Evolutionary conservation across 2,888 invertebrate species (phyloP).

Genomic region (Steinernema hermaphroditum): DNA sequence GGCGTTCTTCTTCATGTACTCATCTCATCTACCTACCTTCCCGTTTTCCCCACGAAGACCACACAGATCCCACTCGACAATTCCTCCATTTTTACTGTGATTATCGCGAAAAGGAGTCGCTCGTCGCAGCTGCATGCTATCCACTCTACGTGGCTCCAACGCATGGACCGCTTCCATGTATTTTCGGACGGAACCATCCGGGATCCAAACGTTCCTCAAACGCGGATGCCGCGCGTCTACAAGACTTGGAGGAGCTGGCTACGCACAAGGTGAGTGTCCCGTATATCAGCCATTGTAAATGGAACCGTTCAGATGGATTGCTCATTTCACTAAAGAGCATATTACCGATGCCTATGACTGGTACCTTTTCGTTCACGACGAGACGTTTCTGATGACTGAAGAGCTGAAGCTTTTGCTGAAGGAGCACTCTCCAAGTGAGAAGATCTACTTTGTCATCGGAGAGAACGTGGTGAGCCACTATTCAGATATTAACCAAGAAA

Average conservation of each 20-base stretch:
- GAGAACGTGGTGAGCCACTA: neutral
- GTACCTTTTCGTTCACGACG: constrained; percentile 20
- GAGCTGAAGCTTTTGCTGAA: constrained; percentile 7
- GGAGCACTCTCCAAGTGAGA: neutral
- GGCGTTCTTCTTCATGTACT: neutral
- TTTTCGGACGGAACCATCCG: neutral
- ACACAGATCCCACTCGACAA: neutral
- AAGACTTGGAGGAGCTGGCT: constrained; percentile 5
- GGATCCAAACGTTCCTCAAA: neutral
- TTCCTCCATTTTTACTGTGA: constrained; percentile 2
- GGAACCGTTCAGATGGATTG: neutral
- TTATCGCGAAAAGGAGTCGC: constrained; percentile 16
- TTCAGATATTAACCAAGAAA: too few relatives aligned
- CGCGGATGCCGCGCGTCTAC: neutral
- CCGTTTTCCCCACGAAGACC: neutral
- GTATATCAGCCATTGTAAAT: neutral
- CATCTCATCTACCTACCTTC: neutral
- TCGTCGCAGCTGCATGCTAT: neutral
- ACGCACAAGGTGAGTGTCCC: neutral
- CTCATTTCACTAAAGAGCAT: constrained; percentile 15
- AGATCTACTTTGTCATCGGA: constrained; percentile 15
- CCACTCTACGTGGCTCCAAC: constrained; percentile 5
- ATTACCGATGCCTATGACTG: constrained; percentile 9
- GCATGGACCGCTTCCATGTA: constrained; percentile 14
- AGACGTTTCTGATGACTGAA: constrained; percentile 5